Base-by-base conservation (phyloP, 53 echinoderm and acorn worm genomes). In the Holothuria leucospilota region DNA sequence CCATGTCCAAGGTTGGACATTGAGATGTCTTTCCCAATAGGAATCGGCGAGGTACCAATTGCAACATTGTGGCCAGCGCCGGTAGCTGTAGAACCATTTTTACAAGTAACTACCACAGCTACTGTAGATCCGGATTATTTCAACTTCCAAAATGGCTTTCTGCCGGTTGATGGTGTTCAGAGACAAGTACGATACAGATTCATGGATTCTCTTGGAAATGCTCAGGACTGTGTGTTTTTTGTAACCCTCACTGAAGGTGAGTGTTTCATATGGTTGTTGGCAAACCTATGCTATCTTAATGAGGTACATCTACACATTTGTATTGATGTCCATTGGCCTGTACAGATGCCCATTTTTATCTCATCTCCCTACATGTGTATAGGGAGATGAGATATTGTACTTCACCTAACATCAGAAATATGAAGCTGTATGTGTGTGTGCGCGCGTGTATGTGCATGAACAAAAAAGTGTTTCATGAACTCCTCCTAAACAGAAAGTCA, bases 171-270 rank as follows among this genome's bases (percentile, higher is more conserved):
- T 34, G 80, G 61, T 28, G 20, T 80, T 5, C 27, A 4, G 11
- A 59, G 80, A 59, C 27, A 13, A 15, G 34, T 80, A 24, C 60
- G 20, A 20, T 80, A 80, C 60, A 60, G 16, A 7, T 60, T 80
- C 60, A 13, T 26, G 13, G 80, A 80, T 60, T 34, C 59, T 18
- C 61, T 80, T 8, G 38, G 34, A 21, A 80, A 80, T 30, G 21
- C 25, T 25, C 80, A 29, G 53, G 5, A 13, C 20, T 80, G 80
- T 20, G 9, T 18, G 13, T 80, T 80, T 29, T 10, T 20, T 21
- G 80, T 80, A 1, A 80, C 80, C 1, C 61, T 80, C 13, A 51
- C 75, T 23, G 51, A 21, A 27, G 75, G 75, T 75, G 51, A 46
- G 75, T 71, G 11, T 38, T 18, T 21, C 15, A 16, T 56, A 4